These are phyloP conservation scores for Silurus asotus DNA, from an alignment of 2,113 vertebrate genomes.

Conservation along the genomic window DNA sequence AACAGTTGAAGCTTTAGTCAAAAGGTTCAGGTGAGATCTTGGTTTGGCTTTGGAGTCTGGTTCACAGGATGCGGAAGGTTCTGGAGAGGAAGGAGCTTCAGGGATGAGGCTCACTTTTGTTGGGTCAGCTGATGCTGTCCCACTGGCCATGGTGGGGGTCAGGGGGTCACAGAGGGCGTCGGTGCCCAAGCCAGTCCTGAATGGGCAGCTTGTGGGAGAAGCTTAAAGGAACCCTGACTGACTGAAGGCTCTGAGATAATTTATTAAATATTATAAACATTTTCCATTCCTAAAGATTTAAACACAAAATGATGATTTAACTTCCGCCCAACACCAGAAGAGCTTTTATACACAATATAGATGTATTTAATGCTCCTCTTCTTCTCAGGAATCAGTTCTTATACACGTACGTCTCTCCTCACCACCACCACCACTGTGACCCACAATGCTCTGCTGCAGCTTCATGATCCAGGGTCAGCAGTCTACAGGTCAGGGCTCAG, in stretches of 20 bases:
- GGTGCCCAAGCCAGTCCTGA: conserved; percentile 9
- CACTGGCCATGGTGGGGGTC: conserved; percentile 93
- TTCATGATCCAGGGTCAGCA: conserved; percentile 51
- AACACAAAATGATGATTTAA: neutral
- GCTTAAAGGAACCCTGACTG: neutral
- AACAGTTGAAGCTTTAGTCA: neutral
- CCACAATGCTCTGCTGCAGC: conserved; percentile 50
- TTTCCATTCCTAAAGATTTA: conserved; percentile 14
- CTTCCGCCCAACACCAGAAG: neutral
- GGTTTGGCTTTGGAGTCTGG: neutral
- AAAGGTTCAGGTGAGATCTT: neutral
- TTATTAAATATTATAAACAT: neutral
- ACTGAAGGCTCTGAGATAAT: neutral
- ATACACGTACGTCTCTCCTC: conserved; percentile 44
- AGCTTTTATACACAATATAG: neutral
- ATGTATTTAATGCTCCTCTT: neutral
- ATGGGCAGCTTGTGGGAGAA: conserved; percentile 46
- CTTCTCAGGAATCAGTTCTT: conserved; percentile 34
- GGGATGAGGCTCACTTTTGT: conserved; percentile 74
- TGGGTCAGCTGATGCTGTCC: conserved; percentile 80
- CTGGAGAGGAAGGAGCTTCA: conserved; percentile 1
- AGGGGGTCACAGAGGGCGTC: conserved; percentile 61
- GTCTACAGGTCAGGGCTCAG: conserved; percentile 42
- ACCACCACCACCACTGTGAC: conserved; percentile 52
- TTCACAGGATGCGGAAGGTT: conserved; percentile 17